These are phyloP conservation scores for Gnathonemus echidnorhynchus DNA, from an alignment of 2,113 vertebrate genomes.

Conservation along the genomic window DNA sequence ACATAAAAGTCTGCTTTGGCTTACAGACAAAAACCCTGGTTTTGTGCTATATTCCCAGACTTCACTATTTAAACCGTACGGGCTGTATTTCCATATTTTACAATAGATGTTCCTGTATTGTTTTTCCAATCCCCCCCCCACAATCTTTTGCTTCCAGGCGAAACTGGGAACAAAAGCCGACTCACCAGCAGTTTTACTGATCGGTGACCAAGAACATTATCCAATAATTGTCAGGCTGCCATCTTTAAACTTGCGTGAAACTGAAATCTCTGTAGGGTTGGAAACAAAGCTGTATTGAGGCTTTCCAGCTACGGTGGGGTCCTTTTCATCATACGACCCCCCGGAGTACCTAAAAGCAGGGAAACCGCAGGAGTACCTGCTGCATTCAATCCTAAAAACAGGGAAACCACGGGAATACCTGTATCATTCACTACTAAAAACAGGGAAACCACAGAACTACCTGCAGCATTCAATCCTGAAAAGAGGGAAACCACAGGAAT, in stretches of 20 bases:
- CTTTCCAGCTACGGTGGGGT: neutral
- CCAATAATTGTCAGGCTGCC: neutral
- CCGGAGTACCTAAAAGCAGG: neutral
- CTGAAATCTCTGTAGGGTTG: neutral
- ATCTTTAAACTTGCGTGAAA: neutral
- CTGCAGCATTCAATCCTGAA: neutral
- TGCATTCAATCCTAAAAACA: neutral
- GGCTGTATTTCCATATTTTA: neutral
- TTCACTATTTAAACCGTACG: neutral
- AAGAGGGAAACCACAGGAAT: neutral
- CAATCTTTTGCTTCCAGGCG: neutral
- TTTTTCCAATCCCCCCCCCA: neutral
- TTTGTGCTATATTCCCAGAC: neutral
- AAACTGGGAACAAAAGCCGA: neutral
- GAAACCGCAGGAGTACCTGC: neutral
- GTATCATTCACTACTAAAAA: neutral
- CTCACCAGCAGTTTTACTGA: neutral
- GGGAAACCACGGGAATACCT: neutral
- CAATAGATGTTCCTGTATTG: neutral
- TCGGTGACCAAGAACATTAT: slow-evolving; percentile 5
- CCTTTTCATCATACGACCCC: neutral
- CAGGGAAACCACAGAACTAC: neutral
- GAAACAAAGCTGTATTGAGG: neutral
- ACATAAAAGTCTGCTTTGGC: neutral
- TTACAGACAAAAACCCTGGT: neutral